Evolutionary conservation across 2,888 invertebrate genomes (phyloP), one percentile per base, ranked within the genome.

Genomic region (Netelia melanura): DNA sequence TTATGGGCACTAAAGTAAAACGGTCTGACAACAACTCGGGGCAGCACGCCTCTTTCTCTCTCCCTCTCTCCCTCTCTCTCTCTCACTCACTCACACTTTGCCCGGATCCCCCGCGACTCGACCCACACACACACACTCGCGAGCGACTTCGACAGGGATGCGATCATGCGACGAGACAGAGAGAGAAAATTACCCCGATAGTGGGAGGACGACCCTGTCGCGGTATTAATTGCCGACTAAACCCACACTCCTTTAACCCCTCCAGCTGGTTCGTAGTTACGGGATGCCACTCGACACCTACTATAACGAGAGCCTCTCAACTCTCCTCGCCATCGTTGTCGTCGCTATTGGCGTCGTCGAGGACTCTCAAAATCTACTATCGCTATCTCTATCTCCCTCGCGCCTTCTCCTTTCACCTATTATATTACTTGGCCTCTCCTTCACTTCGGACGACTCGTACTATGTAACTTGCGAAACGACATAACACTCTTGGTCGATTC

Each of bases 1-100:
- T 93, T 93, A 93, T 93, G 92, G 92, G 92, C 91, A 92, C 91
- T 93, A 93, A 93, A 93, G 93, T 93, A 93, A 93, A 93, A 93
- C 92, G 93, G 91, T 92, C 92, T 91, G 92, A 93, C 93, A 93
- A 92, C 92, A 92, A 92, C 91, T 90, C 88, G 87, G 88, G 84
- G 86, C 83, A 78, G 84, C 87, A 86, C 87, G 88, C 87, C 84
- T 86, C 86, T 70, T 70, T 78, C 70, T 17, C 14, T 10, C 64
- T 80, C 79, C 25, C 52, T 54, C 62, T 61, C 61, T 78, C 58
- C 30, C 68, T 70, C 68, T 48, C 48, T 78, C 71, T 52, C 54
- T 78, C 78, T 54, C 62, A 2, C 21, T 30, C 61, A 61, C 58
- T 48, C 30, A 1, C 68, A 72, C 70, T 84, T 81, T 74, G 80